phyloP scores from a whole-genome alignment of 2,888 invertebrate species.

The Conops quadrifasciatus region DNA sequence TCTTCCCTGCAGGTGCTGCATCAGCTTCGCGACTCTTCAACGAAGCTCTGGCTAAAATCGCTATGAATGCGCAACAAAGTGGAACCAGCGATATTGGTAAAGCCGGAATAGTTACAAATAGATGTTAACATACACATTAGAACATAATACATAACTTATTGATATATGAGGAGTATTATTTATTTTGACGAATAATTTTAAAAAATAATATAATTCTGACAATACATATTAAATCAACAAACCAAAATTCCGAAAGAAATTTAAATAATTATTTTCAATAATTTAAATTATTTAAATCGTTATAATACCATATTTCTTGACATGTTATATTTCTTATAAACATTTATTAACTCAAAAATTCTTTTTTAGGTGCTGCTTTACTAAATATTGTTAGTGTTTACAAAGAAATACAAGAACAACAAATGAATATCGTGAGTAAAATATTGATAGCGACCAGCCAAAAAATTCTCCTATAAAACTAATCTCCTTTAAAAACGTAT shows the following conservation, averaged over 20 bases:
- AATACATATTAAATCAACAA: no score
- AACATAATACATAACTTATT: no score
- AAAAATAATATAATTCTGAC: no score
- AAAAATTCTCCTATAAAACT: not conserved
- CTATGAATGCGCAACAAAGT: conserved; percentile 89
- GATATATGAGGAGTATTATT: no score
- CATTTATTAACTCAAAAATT: no score
- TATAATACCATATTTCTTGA: no score
- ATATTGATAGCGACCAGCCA: not conserved
- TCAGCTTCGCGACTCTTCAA: conserved; percentile 88
- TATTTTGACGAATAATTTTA: no score
- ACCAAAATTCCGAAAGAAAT: no score
- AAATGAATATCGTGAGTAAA: conserved; percentile 90
- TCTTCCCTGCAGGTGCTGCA: conserved; percentile 76
- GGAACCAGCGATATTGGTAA: conserved; percentile 90
- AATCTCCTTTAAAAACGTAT: not conserved
- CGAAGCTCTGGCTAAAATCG: conserved; percentile 87
- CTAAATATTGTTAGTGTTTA: conserved; percentile 94
- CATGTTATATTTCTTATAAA: no score
- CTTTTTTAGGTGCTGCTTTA: conserved; percentile 79
- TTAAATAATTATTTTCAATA: no score
- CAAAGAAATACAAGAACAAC: conserved; percentile 92
- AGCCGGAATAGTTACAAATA: not conserved
- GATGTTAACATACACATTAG: not conserved
- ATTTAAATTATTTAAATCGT: no score